Base-by-base conservation (phyloP, 2,113 vertebrate genomes). In the Tor tambroides region DNA sequence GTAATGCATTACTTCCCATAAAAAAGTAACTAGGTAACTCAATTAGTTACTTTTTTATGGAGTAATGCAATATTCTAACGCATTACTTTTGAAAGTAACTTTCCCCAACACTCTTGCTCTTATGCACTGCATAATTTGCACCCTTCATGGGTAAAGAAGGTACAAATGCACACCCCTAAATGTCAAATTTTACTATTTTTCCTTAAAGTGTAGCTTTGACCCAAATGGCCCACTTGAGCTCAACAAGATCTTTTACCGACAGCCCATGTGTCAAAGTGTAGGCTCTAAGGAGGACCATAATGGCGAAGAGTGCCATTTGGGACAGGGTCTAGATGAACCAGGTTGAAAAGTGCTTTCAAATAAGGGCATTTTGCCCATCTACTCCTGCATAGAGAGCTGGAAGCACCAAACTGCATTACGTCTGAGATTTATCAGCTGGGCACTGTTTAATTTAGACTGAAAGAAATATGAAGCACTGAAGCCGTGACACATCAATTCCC, bases 401-500 rank as follows among this genome's bases (percentile, higher is more conserved):
- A 78, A 49, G 28, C 38, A 38, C 79, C 28, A 35, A 32, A 71
- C 61, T 56, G 19, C 74, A 78, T 51, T 76, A 19, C 26, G 61
- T 51, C 23, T 43, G 41, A 19, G 51, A 26, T 89, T 83, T 21
- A 46, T 23, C 17, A 71, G 17, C 1, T 23, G 3, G 43, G 65
- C 26, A 54, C 65, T 54, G 49, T 21, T 82, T 35, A 82, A 85
- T 87, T 51, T 35, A 82, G 11, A 35, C n/a, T 35, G 12, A 32
- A 17, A 59, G 21, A 74, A 80, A 86, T 76, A 84, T 26, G 26
- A 71, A 59, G 41, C 85, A 82, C 69, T 78, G 71, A 81, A 87
- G 67, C 76, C 12, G 21, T 30, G 32, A 41, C 11, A 76, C 63
- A 89, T 51, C 87, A 75, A 86, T 86, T 88, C 85, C 77, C 86